Conservation (phyloP, 2,113 vertebrate genomes). For the Falco punctatus region DNA sequence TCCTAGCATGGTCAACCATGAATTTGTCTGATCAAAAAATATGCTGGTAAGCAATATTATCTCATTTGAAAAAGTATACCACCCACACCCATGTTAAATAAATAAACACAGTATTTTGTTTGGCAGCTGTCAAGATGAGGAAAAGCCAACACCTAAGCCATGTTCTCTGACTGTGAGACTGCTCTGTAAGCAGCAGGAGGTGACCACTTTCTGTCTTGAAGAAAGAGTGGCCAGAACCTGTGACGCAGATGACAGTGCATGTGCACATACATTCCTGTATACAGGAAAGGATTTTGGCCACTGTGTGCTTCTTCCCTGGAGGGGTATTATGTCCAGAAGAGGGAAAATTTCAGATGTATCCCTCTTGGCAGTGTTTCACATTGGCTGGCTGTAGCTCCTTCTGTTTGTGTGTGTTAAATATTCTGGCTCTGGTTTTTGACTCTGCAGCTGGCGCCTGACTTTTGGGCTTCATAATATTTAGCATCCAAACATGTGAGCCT, state of each 20-base stretch:
- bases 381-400: not conserved
- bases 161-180: not conserved
- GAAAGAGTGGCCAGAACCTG: not conserved
- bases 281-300: not conserved
- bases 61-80: not conserved
- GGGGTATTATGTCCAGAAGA: not conserved
- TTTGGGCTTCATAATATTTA: constrained; percentile 20
- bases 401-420: not conserved
- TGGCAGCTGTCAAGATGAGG: not conserved
- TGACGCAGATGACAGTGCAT: not conserved
- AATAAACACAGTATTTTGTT: not conserved
- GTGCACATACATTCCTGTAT: not conserved
- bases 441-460: constrained; percentile 4
- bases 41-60: not conserved
- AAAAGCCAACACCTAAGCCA: not conserved
- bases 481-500: not conserved
- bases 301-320: not conserved
- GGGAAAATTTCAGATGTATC: not conserved
- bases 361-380: not conserved
- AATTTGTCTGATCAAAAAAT: not conserved
- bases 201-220: not conserved
- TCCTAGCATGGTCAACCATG: not conserved
- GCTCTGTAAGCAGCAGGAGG: not conserved
- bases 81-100: not conserved
- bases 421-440: not conserved